Percentiles rank a stretch among this genome's conserved stretches.
Conservation (phyloP, 2,888 invertebrate genomes). For the Pandemis cinnamomeana region DNA sequence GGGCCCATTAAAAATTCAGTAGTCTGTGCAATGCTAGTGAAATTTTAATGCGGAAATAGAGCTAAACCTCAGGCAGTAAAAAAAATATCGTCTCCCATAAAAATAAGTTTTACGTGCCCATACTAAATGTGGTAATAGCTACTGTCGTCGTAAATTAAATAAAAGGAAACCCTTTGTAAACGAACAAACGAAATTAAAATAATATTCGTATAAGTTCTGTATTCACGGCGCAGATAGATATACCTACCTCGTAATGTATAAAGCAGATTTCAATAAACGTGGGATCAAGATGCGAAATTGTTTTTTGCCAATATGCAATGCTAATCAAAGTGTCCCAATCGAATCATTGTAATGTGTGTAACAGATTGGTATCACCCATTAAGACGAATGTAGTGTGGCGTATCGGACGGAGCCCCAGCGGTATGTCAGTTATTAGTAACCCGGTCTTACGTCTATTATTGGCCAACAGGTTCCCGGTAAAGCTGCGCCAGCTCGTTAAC, state of each 20-base stretch:
- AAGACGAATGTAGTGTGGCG: slow-evolving; percentile 42
- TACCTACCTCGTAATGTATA: not conserved
- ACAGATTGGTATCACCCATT: slow-evolving; percentile 33
- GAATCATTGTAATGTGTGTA: slow-evolving; percentile 25
- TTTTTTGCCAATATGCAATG: not conserved
- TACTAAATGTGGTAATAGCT: slow-evolving; percentile 11
- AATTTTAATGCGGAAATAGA: slow-evolving; percentile 32
- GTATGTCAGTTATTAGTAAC: slow-evolving; percentile 54
- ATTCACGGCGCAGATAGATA: too few species aligned
- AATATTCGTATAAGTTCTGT: not conserved
- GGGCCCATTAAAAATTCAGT: slow-evolving; percentile 39
- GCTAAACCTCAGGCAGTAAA: slow-evolving; percentile 22
- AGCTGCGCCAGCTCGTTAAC: slow-evolving; percentile 62
- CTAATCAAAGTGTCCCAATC: slow-evolving; percentile 24
- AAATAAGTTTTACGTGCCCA: slow-evolving; percentile 30
- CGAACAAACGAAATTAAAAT: not conserved
- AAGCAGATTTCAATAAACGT: not conserved
- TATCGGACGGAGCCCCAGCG: slow-evolving; percentile 51
- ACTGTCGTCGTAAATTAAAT: not conserved
- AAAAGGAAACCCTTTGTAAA: not conserved
- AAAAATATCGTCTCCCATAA: slow-evolving; percentile 23
- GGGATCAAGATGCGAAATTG: slow-evolving; percentile 9
- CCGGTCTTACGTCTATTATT: slow-evolving; percentile 47
- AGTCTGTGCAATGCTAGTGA: slow-evolving; percentile 31
- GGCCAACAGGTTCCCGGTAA: slow-evolving; percentile 61